phyloP scores from a whole-genome alignment of 2,888 invertebrate genomes.

The Amphiduros pacificus region DNA sequence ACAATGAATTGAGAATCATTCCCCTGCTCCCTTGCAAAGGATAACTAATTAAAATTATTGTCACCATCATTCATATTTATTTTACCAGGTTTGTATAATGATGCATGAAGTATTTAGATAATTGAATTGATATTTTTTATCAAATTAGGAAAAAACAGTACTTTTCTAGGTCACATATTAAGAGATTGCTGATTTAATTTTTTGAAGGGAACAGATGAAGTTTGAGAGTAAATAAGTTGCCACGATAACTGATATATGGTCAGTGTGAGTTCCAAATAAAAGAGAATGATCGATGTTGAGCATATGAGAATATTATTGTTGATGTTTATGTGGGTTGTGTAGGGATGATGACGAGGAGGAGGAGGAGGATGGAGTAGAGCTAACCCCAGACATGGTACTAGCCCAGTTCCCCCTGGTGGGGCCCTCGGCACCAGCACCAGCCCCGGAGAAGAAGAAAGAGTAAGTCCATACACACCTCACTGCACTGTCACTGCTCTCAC shows the following conservation, averaged over 20 bases:
- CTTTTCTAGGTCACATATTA: no score
- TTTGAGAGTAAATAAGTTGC: no score
- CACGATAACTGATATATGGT: not conserved
- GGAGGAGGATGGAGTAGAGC: constrained; percentile 10
- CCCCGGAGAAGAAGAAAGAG: constrained; percentile 22
- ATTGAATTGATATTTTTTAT: no score
- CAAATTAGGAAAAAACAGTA: no score
- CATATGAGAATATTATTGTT: not conserved
- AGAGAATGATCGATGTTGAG: not conserved
- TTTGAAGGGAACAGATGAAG: no score
- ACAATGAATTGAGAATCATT: not conserved
- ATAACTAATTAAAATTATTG: not conserved
- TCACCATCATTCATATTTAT: not conserved
- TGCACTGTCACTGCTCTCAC: not conserved
- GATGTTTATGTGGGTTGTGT: no score
- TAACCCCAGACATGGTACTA: constrained; percentile 55
- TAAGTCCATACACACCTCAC: constrained; percentile 10
- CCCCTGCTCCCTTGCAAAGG: not conserved
- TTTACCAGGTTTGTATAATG: not conserved
- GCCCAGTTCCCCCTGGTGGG: constrained; percentile 46
- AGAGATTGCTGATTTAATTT: no score
- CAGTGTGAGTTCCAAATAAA: not conserved
- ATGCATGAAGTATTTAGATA: no score
- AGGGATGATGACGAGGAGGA: no score
- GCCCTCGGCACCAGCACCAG: not conserved